Base-by-base conservation (phyloP, 2,797 vertebrate genomes). In the Phoebastria nigripes region DNA sequence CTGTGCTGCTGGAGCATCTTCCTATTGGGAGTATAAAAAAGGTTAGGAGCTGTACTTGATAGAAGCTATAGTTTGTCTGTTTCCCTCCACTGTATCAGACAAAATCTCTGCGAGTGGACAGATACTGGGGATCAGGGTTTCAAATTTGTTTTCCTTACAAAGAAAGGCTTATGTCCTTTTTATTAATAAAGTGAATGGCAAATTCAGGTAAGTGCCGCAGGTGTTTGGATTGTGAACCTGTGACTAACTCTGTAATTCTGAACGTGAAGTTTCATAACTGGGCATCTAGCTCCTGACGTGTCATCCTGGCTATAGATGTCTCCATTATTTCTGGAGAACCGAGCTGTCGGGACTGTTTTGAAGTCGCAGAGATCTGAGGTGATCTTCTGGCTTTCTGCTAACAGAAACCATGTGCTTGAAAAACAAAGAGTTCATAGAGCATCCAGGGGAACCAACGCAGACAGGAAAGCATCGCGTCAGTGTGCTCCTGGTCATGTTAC, bases 391-490 rank as follows among this genome's bases (percentile, higher is more conserved):
- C n/a, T 66, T 90, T 78, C 26, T 70, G 39, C 56, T 74, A 54
- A 14, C 12, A 61, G 56, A 67, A 61, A 56, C 37, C 11, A 10
- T 0, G 2, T 74, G 19, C 37, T 79, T 67, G 49, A 67, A 61
- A 88, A 85, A 29, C 9, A 56, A 13, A 59, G 24, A 18, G 11
- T 54, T 61, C 8, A 9, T 2, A 58, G 51, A 66, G 33, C 9
- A 19, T 49, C 20, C 24, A 26, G 21, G 54, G 35, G 28, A 82
- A 37, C 46, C 44, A 35, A 1, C 0, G 3, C 17, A 77, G 20
- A 11, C 18, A 39, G 16, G 37, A 54, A 28, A 21, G 41, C 46
- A 12, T 58, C 0, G 0, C 1, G 2, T 65, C 17, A 2, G 11
- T 15, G 59, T 87, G 41, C 37, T 87, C 21, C 46, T 82, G 54